Base-by-base conservation (phyloP, 53 echinoderm and acorn worm genomes). In the Echinarachnius parma region DNA sequence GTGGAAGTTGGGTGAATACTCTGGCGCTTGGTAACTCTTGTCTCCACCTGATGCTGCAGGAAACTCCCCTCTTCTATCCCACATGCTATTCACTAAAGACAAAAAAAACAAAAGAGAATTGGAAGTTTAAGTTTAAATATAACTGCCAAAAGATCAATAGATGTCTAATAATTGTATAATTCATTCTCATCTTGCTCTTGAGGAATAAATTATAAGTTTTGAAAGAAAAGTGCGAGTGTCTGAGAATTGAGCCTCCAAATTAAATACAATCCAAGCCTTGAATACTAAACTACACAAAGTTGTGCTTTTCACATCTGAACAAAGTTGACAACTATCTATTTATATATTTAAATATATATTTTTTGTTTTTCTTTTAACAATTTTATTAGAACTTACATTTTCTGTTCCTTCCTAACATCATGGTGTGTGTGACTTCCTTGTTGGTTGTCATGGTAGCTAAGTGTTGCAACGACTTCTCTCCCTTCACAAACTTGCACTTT, bases 1-100 rank as follows among this genome's bases (percentile, higher is more conserved):
- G 55, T 93, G 93, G 46, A 93, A 93, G 28, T 86, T 50, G 22
- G 89, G 77, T 19, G 93, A 89, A 46, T 89, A 93, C 49, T 93
- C 93, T 2, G 68, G 67, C 8, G 66, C 89, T 44, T 93, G 93
- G 53, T 93, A 93, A 35, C 76, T 86, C 75, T 93, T 93, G 69
- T 93, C 93, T 3, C 93, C 93, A n/a, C 79, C 75, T 21, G 93
- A 82, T 15, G 89, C 89, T 15, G 63, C 74, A 16, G 89, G 89
- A 34, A 85, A 59, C 25, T 68, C 62, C 23, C 87, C 93, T 56
- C 93, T 78, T 24, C 79, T 85, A 35, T 89, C 82, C 82, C 80
- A 81, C 24, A 68, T 75, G 37, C 79, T 66, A 44, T 65, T 58
- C 61, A 85, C 93, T 93, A 34, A 1, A 34, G 16, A 21, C 19